Conservation (phyloP, 2,888 invertebrate genomes). For the Mantis religiosa region DNA sequence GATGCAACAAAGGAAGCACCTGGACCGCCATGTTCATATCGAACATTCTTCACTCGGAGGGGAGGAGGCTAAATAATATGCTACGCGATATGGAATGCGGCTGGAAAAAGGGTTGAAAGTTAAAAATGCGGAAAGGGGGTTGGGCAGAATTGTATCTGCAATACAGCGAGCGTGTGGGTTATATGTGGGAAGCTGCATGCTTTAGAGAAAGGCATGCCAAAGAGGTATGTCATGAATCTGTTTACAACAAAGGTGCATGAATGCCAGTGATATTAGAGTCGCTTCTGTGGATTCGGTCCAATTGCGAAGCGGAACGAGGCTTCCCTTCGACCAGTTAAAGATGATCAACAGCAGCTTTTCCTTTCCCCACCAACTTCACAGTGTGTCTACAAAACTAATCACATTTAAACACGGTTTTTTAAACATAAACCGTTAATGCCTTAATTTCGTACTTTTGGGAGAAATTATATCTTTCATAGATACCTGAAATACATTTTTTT, state of each 20-base stretch:
- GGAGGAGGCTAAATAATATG: not conserved
- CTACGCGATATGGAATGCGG: not conserved
- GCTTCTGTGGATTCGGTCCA: not conserved
- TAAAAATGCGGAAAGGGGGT: not conserved
- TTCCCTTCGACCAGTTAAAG: too few relatives aligned
- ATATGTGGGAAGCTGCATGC: not conserved
- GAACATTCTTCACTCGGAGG: not conserved
- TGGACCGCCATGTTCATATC: not conserved
- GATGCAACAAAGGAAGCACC: not conserved
- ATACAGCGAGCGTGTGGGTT: not conserved
- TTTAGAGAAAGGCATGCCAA: not conserved
- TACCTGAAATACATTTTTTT: too few relatives aligned
- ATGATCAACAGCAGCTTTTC: too few relatives aligned
- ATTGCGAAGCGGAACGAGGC: not conserved
- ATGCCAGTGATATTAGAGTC: slow-evolving; percentile 20
- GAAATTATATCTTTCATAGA: too few relatives aligned
- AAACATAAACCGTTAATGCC: too few relatives aligned
- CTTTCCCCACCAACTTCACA: too few relatives aligned
- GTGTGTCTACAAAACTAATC: too few relatives aligned
- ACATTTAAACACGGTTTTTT: too few relatives aligned
- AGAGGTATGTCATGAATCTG: slow-evolving; percentile 26
- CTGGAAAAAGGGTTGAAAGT: not conserved
- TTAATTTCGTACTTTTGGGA: too few relatives aligned
- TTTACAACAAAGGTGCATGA: slow-evolving; percentile 26
- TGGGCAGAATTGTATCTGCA: not conserved